phyloP scores from a whole-genome alignment of 2,113 vertebrate genomes.

The Cygnus buccinator region DNA sequence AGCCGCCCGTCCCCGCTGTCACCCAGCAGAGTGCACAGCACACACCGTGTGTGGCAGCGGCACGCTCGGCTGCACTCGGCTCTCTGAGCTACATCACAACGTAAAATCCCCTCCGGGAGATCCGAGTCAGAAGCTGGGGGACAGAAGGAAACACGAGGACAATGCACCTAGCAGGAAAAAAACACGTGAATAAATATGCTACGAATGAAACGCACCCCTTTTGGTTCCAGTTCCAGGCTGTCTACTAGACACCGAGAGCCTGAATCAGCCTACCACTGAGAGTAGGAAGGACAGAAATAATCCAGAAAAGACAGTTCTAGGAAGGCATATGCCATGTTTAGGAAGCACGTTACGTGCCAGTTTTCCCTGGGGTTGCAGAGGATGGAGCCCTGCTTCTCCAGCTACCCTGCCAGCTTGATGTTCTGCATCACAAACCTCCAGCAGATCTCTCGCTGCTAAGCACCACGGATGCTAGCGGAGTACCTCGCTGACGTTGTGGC shows the following conservation, averaged over 20 bases:
- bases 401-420: accelerated
- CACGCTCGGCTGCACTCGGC: not conserved
- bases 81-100: accelerated
- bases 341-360: accelerated
- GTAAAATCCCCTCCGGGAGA: not conserved
- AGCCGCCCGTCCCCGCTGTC: accelerated
- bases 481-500: accelerated
- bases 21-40: accelerated
- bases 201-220: not conserved
- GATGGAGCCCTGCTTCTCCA: too few relatives aligned
- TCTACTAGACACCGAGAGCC: not conserved
- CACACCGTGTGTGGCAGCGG: accelerated
- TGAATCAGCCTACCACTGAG: not conserved
- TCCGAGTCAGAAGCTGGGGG: too few relatives aligned
- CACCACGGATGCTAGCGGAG: accelerated
- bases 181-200: too few relatives aligned
- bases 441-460: not conserved
- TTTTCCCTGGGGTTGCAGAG: not conserved
- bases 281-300: not conserved
- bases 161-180: accelerated
- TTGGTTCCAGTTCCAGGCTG: not conserved
- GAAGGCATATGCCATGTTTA: accelerated
- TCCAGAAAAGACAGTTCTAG: too few relatives aligned
- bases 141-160: not conserved
- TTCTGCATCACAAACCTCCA: not conserved